A percentile compares a stretch with the other conserved stretches of the same genome.
These are phyloP conservation scores for Hephaestus fuliginosus DNA, from an alignment of 2,797 vertebrate genomes.

Conservation along the genomic window DNA sequence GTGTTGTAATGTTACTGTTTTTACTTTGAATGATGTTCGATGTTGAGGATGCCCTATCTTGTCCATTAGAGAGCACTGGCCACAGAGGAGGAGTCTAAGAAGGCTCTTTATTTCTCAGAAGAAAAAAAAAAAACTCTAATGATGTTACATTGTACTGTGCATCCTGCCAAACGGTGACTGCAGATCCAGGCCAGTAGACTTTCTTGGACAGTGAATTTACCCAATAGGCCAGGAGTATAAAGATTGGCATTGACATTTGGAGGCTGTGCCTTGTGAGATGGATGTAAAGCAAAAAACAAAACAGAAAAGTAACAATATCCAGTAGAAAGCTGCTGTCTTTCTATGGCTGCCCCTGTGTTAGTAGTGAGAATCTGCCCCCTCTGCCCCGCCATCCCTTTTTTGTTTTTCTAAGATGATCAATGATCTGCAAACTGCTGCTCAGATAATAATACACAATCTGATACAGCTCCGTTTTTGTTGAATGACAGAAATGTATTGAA, in stretches of 20 bases:
- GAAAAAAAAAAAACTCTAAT: constrained; percentile 31
- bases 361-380: constrained; percentile 18
- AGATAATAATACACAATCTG: constrained; percentile 20
- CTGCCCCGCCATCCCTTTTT: constrained; percentile 3
- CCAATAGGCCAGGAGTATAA: constrained; percentile 46
- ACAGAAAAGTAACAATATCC: constrained; percentile 33
- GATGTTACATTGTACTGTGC: constrained; percentile 42
- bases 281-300: constrained; percentile 24
- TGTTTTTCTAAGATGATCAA: constrained; percentile 32
- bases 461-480: constrained; percentile 19
- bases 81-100: constrained; percentile 37
- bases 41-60: constrained; percentile 64
- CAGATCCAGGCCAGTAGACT: constrained; percentile 51
- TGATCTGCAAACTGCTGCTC: constrained; percentile 41
- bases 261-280: constrained; percentile 70
- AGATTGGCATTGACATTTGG: constrained; percentile 40
- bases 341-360: constrained; percentile 28
- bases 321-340: constrained; percentile 38
- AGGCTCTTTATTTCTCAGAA: constrained; percentile 14
- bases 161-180: constrained; percentile 61
- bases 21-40: constrained; percentile 62
- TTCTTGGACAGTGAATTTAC: constrained; percentile 41
- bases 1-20: constrained; percentile 71
- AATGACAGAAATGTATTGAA: constrained; percentile 32
- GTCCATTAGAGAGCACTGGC: constrained; percentile 46